Evolutionary conservation across 2,888 invertebrate species (phyloP).

Genomic region (Pseudeuparius sepicola): DNA sequence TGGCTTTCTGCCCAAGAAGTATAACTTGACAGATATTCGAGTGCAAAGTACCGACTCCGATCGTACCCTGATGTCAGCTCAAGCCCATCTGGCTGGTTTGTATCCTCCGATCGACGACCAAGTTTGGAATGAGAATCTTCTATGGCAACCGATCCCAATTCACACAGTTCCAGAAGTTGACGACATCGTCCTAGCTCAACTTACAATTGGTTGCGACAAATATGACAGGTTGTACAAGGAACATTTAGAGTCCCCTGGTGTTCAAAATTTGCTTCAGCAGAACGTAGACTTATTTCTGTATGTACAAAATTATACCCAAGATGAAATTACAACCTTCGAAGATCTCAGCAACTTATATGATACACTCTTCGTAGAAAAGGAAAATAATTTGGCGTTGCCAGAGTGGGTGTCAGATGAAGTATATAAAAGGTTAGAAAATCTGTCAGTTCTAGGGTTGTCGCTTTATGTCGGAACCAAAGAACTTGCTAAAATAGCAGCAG

Average conservation of each 20-base stretch:
- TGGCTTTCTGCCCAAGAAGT: constrained; percentile 44
- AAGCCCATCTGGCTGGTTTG: constrained; percentile 63
- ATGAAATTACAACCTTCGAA: too few relatives aligned
- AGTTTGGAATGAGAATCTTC: constrained; percentile 47
- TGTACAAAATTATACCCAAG: too few relatives aligned
- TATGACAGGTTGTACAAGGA: too few relatives aligned
- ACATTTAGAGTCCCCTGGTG: too few relatives aligned
- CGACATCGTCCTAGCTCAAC: constrained; percentile 43
- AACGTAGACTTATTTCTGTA: too few relatives aligned
- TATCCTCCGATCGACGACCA: constrained; percentile 51
- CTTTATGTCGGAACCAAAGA: too few relatives aligned
- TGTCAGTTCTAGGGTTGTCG: too few relatives aligned
- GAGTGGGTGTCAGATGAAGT: constrained; percentile 29
- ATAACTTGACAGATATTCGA: constrained; percentile 44
- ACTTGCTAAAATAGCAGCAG: constrained; percentile 49
- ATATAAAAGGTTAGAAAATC: too few relatives aligned
- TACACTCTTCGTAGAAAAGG: too few relatives aligned
- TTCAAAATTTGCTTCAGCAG: too few relatives aligned
- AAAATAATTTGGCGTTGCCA: constrained; percentile 45
- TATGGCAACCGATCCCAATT: constrained; percentile 67
- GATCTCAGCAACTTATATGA: too few relatives aligned
- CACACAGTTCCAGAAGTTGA: constrained; percentile 49
- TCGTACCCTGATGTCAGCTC: constrained; percentile 77
- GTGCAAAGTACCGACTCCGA: constrained; percentile 70
- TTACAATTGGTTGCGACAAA: too few relatives aligned